phyloP scores from a whole-genome alignment of 2,888 invertebrate genomes.

The Lutraria lutraria region DNA sequence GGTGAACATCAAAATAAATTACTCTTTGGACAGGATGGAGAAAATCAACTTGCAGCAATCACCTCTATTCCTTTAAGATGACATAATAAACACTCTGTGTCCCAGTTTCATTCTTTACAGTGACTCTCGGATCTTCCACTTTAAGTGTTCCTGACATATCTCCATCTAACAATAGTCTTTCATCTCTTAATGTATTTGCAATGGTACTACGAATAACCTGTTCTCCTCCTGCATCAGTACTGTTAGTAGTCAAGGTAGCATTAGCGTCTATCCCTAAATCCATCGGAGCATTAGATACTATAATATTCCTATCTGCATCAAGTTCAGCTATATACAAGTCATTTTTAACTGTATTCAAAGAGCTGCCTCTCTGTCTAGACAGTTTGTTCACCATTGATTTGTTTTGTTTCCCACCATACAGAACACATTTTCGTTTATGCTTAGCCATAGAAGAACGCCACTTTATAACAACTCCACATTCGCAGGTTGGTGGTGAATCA shows the following conservation, averaged over 20 bases:
- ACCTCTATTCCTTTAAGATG: slow-evolving; percentile 39
- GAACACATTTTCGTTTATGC: slow-evolving; percentile 52
- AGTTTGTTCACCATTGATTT: background rate
- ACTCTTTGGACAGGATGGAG: background rate
- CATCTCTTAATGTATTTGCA: slow-evolving; percentile 22
- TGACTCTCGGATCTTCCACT: slow-evolving; percentile 2
- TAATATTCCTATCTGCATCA: background rate
- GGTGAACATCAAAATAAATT: background rate
- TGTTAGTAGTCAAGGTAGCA: slow-evolving; percentile 1
- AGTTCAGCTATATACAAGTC: background rate
- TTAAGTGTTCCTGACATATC: slow-evolving; percentile 26
- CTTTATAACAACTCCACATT: slow-evolving; percentile 50
- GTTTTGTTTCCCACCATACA: background rate
- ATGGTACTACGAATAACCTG: slow-evolving; percentile 11
- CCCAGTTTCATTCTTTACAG: background rate
- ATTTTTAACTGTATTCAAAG: background rate
- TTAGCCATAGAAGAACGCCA: slow-evolving; percentile 63
- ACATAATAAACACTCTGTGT: slow-evolving; percentile 42
- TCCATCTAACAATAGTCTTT: slow-evolving; percentile 21
- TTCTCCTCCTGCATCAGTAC: slow-evolving; percentile 22
- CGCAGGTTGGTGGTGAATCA: slow-evolving; percentile 44
- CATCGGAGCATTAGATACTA: background rate
- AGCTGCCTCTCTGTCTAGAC: background rate
- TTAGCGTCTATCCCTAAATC: background rate
- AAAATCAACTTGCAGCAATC: background rate